These are phyloP conservation scores for Lepus timidus DNA, from an alignment of 2,113 vertebrate species.

Conservation along the genomic window DNA sequence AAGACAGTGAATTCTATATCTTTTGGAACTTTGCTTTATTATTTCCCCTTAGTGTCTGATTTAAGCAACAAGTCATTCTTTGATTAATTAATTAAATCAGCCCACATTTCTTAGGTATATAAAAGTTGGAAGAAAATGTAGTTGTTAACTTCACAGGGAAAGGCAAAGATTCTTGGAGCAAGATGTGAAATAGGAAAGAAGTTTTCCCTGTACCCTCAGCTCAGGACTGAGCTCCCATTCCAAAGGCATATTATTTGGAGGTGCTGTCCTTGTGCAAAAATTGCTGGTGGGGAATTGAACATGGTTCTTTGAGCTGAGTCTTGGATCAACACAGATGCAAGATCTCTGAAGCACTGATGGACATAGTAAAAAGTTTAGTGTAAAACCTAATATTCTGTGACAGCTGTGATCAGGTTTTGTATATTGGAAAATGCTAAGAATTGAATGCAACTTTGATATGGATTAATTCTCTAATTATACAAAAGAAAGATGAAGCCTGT, in stretches of 20 bases:
- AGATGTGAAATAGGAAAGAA: neutral
- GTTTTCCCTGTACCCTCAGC: neutral
- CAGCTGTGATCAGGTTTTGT: neutral
- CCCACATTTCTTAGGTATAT: neutral
- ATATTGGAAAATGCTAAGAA: neutral
- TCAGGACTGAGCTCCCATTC: neutral
- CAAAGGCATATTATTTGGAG: neutral
- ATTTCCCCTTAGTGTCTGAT: neutral
- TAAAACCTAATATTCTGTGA: neutral
- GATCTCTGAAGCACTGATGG: neutral
- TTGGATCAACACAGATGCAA: neutral
- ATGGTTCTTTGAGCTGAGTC: neutral
- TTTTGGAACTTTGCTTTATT: neutral
- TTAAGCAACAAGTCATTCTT: neutral
- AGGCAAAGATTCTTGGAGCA: neutral
- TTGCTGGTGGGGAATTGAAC: neutral
- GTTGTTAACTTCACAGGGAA: neutral
- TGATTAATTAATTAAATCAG: neutral
- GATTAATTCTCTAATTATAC: neutral
- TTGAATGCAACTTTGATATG: neutral
- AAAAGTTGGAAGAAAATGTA: neutral
- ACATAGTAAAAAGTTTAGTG: neutral
- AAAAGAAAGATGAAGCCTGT: conserved; percentile 11
- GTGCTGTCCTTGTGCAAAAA: neutral
- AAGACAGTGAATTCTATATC: neutral